These are phyloP conservation scores for Micromussa lordhowensis DNA, from an alignment of 92 coral and sea anemone genomes.

Conservation along the genomic window DNA sequence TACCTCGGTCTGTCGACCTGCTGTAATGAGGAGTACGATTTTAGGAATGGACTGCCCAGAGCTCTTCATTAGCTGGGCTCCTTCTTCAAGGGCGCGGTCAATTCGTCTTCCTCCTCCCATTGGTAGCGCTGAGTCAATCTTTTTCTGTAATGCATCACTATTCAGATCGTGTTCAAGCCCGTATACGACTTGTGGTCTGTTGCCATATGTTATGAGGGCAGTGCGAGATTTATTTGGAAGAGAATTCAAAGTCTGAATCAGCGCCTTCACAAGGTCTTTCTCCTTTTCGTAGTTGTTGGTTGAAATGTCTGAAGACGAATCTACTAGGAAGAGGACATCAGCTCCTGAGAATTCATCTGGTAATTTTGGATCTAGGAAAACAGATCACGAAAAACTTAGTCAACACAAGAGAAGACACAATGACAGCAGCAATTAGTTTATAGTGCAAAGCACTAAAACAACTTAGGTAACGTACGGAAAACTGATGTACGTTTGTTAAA, in stretches of 20 bases:
- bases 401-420: neutral
- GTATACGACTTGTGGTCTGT: conserved; percentile 40
- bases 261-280: conserved; percentile 63
- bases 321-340: conserved; percentile 74
- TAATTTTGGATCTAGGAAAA: conserved; percentile 43
- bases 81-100: conserved; percentile 68
- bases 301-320: conserved; percentile 72
- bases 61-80: conserved; percentile 22
- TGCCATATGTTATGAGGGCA: conserved; percentile 63
- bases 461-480: neutral
- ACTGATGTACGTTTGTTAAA: neutral
- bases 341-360: conserved; percentile 47
- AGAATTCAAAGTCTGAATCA: conserved; percentile 50
- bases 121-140: conserved; percentile 32
- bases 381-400: neutral
- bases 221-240: conserved; percentile 54
- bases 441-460: neutral
- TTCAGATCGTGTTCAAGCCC: conserved; percentile 17
- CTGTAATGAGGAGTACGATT: conserved; percentile 72
- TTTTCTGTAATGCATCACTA: neutral
- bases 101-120: conserved; percentile 54
- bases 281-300: conserved; percentile 47
- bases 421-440: neutral
- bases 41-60: conserved; percentile 53
- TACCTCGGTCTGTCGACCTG: conserved; percentile 64